A percentile compares a stretch with the other conserved stretches of the same genome.
These are phyloP conservation scores for Oreohelix idahoensis DNA, from an alignment of 1,140 invertebrate genomes.

Conservation along the genomic window DNA sequence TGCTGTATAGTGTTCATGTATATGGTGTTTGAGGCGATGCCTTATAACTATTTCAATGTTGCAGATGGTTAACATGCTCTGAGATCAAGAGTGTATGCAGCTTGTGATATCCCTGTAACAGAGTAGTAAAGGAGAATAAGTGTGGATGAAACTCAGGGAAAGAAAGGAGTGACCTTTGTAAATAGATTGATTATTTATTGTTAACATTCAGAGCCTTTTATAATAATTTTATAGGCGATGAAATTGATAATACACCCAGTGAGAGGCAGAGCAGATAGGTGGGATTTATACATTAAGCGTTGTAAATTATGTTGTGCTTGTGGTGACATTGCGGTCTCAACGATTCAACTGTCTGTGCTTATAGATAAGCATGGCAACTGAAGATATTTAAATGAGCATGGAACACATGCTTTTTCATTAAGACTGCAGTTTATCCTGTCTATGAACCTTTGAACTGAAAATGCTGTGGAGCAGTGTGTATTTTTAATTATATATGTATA, in stretches of 20 bases:
- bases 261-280: background rate
- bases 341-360: background rate
- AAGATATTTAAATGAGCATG: background rate
- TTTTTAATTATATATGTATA: no score
- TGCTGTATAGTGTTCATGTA: background rate
- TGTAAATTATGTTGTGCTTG: background rate
- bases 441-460: no score
- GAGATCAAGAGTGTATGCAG: background rate
- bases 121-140: background rate
- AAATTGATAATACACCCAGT: background rate
- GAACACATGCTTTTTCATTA: no score
- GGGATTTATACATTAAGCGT: background rate
- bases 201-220: no score
- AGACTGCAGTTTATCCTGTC: background rate
- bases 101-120: background rate
- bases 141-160: background rate
- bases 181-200: no score
- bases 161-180: background rate
- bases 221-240: background rate
- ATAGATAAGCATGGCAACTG: background rate
- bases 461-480: no score
- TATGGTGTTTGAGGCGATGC: background rate
- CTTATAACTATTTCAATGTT: background rate
- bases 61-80: background rate
- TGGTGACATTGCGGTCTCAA: background rate